Conservation (phyloP, 2,888 invertebrate genomes). For the Parochlus steinenii region DNA sequence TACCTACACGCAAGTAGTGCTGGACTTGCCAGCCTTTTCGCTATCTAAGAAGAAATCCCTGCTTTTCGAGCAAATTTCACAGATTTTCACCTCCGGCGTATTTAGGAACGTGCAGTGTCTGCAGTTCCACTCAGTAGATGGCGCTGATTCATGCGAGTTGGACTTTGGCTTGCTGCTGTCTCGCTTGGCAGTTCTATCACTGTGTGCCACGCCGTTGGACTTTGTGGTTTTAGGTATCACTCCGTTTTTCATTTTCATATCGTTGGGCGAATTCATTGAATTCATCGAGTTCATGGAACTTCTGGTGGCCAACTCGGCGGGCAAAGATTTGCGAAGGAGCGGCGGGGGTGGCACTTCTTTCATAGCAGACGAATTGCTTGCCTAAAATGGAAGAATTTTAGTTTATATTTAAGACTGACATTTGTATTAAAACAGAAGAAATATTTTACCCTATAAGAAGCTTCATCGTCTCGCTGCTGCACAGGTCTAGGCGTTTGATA, state of each 20-base stretch:
- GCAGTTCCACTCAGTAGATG: constrained; percentile 42
- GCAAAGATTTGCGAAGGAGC: too few species aligned
- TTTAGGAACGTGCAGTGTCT: constrained; percentile 50
- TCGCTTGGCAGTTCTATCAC: constrained; percentile 5
- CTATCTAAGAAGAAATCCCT: constrained; percentile 29
- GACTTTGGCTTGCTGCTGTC: constrained; percentile 14
- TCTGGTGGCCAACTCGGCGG: too few species aligned
- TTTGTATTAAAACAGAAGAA: too few species aligned
- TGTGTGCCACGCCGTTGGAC: neutral
- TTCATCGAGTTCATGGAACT: too few species aligned
- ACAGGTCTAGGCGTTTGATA: constrained; percentile 2
- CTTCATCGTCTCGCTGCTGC: constrained; percentile 4
- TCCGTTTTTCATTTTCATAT: neutral
- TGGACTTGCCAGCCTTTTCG: constrained; percentile 22
- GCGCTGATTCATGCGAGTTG: constrained; percentile 10
- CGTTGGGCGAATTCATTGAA: neutral
- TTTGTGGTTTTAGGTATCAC: neutral
- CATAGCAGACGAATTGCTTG: too few species aligned
- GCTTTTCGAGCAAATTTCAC: constrained; percentile 50
- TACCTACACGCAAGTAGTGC: constrained; percentile 25
- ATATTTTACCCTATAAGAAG: too few species aligned
- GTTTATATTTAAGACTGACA: too few species aligned
- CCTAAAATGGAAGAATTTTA: too few species aligned
- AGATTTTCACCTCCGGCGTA: constrained; percentile 36
- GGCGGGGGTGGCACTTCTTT: too few species aligned